Evolutionary conservation across 2,797 vertebrate genomes (phyloP).

Genomic region (Pterois miles): DNA sequence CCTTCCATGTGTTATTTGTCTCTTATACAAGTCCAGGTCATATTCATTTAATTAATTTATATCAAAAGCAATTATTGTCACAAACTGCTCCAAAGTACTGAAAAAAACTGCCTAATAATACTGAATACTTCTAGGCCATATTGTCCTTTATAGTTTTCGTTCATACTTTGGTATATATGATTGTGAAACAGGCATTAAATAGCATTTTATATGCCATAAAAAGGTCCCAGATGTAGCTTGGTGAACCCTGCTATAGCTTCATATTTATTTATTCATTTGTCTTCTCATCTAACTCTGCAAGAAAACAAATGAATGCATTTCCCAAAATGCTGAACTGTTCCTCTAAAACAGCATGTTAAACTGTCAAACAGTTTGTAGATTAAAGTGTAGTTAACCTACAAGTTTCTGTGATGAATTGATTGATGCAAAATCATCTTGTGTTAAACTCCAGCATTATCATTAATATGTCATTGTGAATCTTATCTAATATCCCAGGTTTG

Average conservation of each 20-base stretch:
- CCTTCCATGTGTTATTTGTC: neutral
- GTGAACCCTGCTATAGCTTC: neutral
- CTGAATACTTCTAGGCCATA: neutral
- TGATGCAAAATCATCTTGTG: neutral
- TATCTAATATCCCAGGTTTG: neutral
- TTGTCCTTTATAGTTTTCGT: neutral
- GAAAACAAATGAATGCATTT: no score
- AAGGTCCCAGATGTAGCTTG: neutral
- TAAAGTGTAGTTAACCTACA: neutral
- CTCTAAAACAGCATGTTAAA: no score
- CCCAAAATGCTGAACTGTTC: no score
- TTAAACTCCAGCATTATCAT: neutral
- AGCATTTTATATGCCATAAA: neutral
- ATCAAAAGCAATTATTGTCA: neutral
- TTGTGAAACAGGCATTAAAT: neutral
- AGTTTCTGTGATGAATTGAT: neutral
- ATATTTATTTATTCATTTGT: neutral
- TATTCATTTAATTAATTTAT: neutral
- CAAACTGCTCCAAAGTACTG: neutral
- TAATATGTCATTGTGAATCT: neutral
- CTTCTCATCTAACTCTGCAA: no score
- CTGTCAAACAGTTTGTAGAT: neutral
- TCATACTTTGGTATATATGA: neutral
- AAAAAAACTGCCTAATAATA: neutral
- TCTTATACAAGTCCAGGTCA: no score